A percentile compares a stretch with the other conserved stretches of the same genome.
Evolutionary conservation across 2,797 vertebrate species (phyloP).

Genomic region (Clarias platycephalus): DNA sequence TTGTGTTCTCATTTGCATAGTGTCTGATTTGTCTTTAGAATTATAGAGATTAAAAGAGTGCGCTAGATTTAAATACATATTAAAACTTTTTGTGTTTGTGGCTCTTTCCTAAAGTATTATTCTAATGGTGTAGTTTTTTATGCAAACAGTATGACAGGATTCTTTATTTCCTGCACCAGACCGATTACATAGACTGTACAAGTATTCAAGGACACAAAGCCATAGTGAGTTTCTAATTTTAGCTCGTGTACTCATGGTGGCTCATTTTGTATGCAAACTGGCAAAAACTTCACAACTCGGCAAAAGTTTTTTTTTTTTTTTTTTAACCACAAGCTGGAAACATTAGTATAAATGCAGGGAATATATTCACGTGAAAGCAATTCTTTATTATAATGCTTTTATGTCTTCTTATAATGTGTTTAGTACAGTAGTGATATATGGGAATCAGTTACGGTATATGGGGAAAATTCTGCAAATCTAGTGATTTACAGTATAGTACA

Average conservation of each 20-base stretch:
- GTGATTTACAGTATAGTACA: background rate
- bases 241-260: background rate
- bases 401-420: conserved; percentile 36
- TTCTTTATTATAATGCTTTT: conserved; percentile 31
- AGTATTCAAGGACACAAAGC: conserved; percentile 15
- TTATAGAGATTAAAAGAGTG: background rate
- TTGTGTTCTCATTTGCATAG: conserved; percentile 3
- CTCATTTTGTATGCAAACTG: conserved; percentile 27
- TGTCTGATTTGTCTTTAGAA: background rate
- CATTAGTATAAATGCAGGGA: conserved; percentile 3
- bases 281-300: conserved; percentile 22
- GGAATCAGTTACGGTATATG: background rate
- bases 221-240: conserved; percentile 14
- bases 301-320: background rate
- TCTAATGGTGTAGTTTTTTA: background rate
- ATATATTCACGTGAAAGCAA: background rate
- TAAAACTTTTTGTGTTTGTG: background rate
- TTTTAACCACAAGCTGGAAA: conserved; percentile 4
- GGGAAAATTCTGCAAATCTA: too few relatives aligned
- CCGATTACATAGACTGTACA: conserved; percentile 21
- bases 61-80: background rate
- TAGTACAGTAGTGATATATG: conserved; percentile 18
- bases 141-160: background rate
- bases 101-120: background rate
- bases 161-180: conserved; percentile 17